Evolutionary conservation across 2,797 vertebrate genomes (phyloP).

Genomic region (Eutrigla gurnardus): DNA sequence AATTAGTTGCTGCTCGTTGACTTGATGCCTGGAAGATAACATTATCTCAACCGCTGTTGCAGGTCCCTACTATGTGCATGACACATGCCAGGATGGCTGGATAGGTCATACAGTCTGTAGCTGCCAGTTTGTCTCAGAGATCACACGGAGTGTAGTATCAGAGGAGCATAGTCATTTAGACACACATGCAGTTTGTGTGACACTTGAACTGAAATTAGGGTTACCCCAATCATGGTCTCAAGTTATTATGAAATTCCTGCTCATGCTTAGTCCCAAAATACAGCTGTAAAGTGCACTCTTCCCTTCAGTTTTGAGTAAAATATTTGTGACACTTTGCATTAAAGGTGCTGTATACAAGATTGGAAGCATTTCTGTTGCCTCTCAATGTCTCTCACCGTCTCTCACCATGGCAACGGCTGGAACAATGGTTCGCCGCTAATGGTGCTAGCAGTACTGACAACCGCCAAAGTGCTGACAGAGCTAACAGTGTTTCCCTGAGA

Average conservation of each 20-base stretch:
- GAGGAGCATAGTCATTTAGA: slow-evolving; percentile 1
- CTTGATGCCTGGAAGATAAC: slow-evolving; percentile 59
- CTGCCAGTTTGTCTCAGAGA: slow-evolving; percentile 46
- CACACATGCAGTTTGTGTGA: background rate
- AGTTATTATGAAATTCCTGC: background rate
- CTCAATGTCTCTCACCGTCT: too few species aligned
- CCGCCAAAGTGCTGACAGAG: too few species aligned
- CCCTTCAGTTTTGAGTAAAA: background rate
- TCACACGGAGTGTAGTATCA: slow-evolving; percentile 42
- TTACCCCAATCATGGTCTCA: background rate
- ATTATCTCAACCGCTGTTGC: slow-evolving; percentile 65
- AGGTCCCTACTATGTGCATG: slow-evolving; percentile 47
- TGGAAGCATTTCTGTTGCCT: too few species aligned
- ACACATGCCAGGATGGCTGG: slow-evolving; percentile 42
- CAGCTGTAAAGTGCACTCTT: background rate
- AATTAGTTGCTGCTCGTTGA: slow-evolving; percentile 75
- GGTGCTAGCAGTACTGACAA: too few species aligned
- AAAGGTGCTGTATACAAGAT: too few species aligned
- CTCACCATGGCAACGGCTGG: too few species aligned
- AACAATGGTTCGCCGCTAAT: too few species aligned
- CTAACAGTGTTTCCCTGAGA: too few species aligned
- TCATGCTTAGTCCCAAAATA: background rate
- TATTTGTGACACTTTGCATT: background rate
- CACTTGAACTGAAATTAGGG: background rate
- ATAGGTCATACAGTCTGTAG: slow-evolving; percentile 33